A percentile compares a stretch with the other conserved stretches of the same genome.
phyloP scores from a whole-genome alignment of 2,113 vertebrate species.

The Cottus gobio region DNA sequence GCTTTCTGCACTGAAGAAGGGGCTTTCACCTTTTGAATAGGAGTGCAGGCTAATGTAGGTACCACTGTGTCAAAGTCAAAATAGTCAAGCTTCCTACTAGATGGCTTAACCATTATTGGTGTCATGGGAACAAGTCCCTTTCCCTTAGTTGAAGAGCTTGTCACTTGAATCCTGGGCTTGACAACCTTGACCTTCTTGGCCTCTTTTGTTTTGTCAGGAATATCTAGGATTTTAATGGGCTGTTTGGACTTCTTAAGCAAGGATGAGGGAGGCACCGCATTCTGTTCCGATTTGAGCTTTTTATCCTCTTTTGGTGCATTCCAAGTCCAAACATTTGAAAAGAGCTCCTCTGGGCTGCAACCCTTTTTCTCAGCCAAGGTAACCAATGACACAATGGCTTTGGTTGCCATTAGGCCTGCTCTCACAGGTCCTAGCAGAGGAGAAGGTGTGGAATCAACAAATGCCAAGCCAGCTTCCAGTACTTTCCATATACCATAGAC shows the following conservation, averaged over 20 bases:
- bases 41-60: conserved; percentile 75
- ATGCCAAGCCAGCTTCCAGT: conserved; percentile 84
- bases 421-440: conserved; percentile 77
- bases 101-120: conserved; percentile 55
- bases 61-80: conserved; percentile 76
- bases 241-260: conserved; percentile 68
- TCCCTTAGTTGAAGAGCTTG: conserved; percentile 42
- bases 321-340: conserved; percentile 84
- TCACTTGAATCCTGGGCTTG: conserved; percentile 54
- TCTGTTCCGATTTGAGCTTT: conserved; percentile 49
- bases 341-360: conserved; percentile 75
- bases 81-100: conserved; percentile 28
- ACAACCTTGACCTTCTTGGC: conserved; percentile 49
- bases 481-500: conserved; percentile 75
- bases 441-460: conserved; percentile 69
- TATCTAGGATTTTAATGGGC: conserved; percentile 34
- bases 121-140: conserved; percentile 71
- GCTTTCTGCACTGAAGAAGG: conserved; percentile 36
- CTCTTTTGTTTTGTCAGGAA: conserved; percentile 43
- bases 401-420: conserved; percentile 84
- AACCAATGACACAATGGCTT: conserved; percentile 79
- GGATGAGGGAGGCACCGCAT: conserved; percentile 18
- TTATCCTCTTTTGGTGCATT: conserved; percentile 58
- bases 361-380: conserved; percentile 69
- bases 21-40: conserved; percentile 56